A percentile compares a stretch with the other conserved stretches of the same genome.
Conservation (phyloP, 2,113 vertebrate genomes). For the Melospiza melodia region DNA sequence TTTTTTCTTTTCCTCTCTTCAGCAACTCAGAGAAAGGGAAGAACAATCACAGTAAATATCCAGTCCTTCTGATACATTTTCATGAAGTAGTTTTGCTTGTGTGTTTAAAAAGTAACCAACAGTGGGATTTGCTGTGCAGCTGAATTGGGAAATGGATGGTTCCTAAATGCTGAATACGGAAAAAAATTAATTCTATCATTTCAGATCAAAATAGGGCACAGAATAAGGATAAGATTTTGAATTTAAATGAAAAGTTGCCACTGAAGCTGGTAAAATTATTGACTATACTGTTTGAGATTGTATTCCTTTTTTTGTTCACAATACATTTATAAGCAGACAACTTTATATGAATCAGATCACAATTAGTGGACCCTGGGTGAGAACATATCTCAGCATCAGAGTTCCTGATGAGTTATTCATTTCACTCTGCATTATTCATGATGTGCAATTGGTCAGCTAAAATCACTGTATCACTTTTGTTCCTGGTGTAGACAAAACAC, state of each 20-base stretch:
- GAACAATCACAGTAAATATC: neutral
- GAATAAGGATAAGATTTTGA: neutral
- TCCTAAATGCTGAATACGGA: slow-evolving; percentile 12
- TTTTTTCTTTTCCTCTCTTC: slow-evolving; percentile 13
- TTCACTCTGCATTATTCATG: slow-evolving; percentile 52
- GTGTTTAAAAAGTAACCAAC: neutral
- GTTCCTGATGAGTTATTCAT: slow-evolving; percentile 46
- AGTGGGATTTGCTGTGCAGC: neutral
- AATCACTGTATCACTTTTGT: neutral
- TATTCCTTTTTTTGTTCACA: neutral
- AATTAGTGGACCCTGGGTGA: slow-evolving; percentile 43
- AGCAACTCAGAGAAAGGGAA: slow-evolving; percentile 23
- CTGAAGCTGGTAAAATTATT: neutral
- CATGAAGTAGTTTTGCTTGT: neutral
- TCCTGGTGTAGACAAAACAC: slow-evolving; percentile 7
- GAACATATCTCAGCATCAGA: slow-evolving; percentile 19
- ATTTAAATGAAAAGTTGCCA: slow-evolving; percentile 23
- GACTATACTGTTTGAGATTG: neutral
- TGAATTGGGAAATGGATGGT: slow-evolving; percentile 17
- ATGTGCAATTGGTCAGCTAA: slow-evolving; percentile 51
- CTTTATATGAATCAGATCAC: neutral
- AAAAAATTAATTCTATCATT: slow-evolving; percentile 17
- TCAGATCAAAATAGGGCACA: slow-evolving; percentile 18
- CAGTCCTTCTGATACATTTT: neutral
- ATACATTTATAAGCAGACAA: neutral